Conservation (phyloP, 1,140 invertebrate genomes). For the Linepithema humile region DNA sequence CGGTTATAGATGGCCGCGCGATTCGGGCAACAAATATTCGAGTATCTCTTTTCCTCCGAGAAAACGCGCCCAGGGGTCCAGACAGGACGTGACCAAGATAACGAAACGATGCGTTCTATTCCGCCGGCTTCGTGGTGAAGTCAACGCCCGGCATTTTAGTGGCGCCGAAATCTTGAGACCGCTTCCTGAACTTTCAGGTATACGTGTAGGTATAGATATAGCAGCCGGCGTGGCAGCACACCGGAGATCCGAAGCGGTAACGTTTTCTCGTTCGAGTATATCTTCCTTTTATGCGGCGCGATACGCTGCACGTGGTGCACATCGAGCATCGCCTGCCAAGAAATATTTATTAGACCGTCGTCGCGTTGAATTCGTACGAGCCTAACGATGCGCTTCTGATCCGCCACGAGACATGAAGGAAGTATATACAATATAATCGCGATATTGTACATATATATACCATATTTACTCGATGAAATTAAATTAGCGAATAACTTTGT, state of each 20-base stretch:
- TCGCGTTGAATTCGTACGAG: slow-evolving; percentile 64
- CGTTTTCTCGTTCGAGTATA: slow-evolving; percentile 56
- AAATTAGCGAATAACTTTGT: not conserved
- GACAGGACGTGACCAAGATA: slow-evolving; percentile 70
- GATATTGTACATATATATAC: too few relatives aligned
- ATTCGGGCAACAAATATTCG: slow-evolving; percentile 68
- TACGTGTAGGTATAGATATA: not conserved
- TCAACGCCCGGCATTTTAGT: slow-evolving; percentile 52
- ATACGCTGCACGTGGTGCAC: slow-evolving; percentile 28
- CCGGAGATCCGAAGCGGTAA: slow-evolving; percentile 23
- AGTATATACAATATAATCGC: not conserved
- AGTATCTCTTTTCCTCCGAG: slow-evolving; percentile 69
- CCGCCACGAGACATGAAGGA: not conserved
- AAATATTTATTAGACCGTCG: slow-evolving; percentile 62
- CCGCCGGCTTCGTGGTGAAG: slow-evolving; percentile 10
- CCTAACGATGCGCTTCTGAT: slow-evolving; percentile 20
- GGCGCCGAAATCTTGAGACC: slow-evolving; percentile 59
- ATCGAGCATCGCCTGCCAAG: slow-evolving; percentile 44
- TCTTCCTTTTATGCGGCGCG: slow-evolving; percentile 57
- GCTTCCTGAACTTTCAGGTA: not conserved
- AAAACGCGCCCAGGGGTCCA: slow-evolving; percentile 62
- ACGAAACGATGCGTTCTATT: slow-evolving; percentile 62
- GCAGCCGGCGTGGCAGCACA: not conserved
- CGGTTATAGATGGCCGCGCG: slow-evolving; percentile 63
- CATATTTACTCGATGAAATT: too few relatives aligned